These are phyloP conservation scores for Phyllotreta cruciferae DNA, from an alignment of 2,888 invertebrate genomes.

Conservation along the genomic window DNA sequence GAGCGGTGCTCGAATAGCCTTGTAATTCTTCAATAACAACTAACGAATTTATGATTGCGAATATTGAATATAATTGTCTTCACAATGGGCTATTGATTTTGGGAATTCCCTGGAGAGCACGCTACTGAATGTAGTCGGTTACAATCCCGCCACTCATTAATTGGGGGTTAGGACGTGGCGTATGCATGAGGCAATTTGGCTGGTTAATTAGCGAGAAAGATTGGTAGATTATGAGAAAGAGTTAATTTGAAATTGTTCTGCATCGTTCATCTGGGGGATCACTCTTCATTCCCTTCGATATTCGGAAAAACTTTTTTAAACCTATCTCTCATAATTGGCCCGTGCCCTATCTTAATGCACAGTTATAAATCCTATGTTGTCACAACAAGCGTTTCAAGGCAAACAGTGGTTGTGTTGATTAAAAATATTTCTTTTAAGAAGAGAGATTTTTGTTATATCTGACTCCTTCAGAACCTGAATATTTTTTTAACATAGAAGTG, in stretches of 20 bases:
- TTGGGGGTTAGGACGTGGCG: constrained; percentile 52
- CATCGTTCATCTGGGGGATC: constrained; percentile 45
- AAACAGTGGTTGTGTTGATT: too few species aligned
- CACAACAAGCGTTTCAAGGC: too few species aligned
- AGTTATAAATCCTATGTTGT: too few species aligned
- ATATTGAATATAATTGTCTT: constrained; percentile 28
- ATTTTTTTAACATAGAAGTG: too few species aligned
- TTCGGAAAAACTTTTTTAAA: constrained; percentile 49
- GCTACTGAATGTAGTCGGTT: constrained; percentile 38
- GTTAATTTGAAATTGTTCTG: constrained; percentile 59
- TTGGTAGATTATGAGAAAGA: constrained; percentile 56
- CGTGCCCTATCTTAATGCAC: neutral
- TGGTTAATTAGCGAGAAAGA: constrained; percentile 55
- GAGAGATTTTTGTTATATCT: too few species aligned
- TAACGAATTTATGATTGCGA: constrained; percentile 18
- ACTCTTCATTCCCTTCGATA: constrained; percentile 42
- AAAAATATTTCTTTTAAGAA: too few species aligned
- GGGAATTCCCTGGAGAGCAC: constrained; percentile 27
- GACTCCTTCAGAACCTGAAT: too few species aligned
- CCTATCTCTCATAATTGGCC: constrained; percentile 46
- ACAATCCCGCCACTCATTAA: constrained; percentile 52
- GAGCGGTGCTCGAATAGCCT: too few species aligned
- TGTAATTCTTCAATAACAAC: neutral
- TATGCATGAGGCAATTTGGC: constrained; percentile 54
- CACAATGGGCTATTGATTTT: constrained; percentile 29